Evolutionary conservation across 1,140 invertebrate species (phyloP), one percentile per base, ranked within the genome.

Genomic region (Heliconius hewitsoni): DNA sequence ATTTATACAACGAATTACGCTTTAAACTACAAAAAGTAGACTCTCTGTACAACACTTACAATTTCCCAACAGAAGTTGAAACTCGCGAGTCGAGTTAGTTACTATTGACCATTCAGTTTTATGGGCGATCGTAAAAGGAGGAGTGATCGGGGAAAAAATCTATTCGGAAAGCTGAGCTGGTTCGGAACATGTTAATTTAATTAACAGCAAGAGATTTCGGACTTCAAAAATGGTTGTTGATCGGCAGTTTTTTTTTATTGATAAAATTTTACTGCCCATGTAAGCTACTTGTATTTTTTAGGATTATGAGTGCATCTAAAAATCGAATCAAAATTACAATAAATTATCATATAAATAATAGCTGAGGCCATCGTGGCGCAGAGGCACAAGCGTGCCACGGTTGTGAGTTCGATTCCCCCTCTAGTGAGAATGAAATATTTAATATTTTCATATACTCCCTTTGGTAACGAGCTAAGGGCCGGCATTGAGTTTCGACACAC

Each of bases 101-200:
- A 83, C 80, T 82, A 87, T 88, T 86, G 87, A 86, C 85, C 83
- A 81, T 87, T 86, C 81, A 66, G 75, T 86, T 89, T 89, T 88
- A 89, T 85, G 79, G 81, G 81, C 74, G 60, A 76, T 82, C 83
- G 84, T 86, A 86, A 90, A 85, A 78, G 85, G 78, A 81, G 77
- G 82, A 79, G 81, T 76, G 81, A 83, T 78, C 79, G 77, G 80
- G 79, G 82, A 83, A 88, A 87, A 87, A 89, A 84, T 80, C 77
- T 66, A 84, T 76, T 83, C 34, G 75, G 70, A 85, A 79, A 30
- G 79, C 84, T 83, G 83, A 85, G 73, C 79, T 81, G 80, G 81
- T 76, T 77, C 82, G 75, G 82, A 77, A 78, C 85, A 90, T 90
- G 87, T 85, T 90, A 89, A 90, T 90, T 87, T 85, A 79, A 84